Conservation (phyloP, 2,888 invertebrate species). For the Cantharis rufa region DNA sequence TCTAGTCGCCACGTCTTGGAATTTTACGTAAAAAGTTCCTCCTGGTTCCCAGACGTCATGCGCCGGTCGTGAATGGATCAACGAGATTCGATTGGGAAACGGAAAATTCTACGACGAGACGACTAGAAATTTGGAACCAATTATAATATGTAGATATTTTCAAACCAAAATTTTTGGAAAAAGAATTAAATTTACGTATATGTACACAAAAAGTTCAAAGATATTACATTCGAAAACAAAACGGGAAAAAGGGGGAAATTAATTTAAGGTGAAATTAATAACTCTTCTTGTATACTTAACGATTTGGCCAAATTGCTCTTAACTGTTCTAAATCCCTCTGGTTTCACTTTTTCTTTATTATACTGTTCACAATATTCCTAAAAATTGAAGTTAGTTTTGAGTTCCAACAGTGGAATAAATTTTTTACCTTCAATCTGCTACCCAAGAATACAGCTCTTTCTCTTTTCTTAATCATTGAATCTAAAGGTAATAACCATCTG, state of each 20-base stretch:
- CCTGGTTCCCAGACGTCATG: no score
- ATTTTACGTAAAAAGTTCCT: no score
- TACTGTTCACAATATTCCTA: constrained; percentile 82
- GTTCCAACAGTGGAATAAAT: not conserved
- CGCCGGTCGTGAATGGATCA: no score
- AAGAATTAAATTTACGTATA: not conserved
- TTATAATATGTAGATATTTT: not conserved
- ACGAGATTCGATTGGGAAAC: no score
- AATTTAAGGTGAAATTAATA: constrained; percentile 60
- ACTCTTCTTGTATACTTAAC: constrained; percentile 84
- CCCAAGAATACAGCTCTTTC: constrained; percentile 87
- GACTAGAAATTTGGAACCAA: no score
- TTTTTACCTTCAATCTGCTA: constrained; percentile 73
- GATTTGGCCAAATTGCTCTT: constrained; percentile 67
- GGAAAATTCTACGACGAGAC: no score
- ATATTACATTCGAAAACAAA: not conserved
- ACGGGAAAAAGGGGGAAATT: constrained; percentile 1
- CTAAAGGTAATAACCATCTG: constrained; percentile 91
- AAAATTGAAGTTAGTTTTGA: constrained; percentile 19
- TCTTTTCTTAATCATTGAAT: constrained; percentile 90
- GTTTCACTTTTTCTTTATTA: constrained; percentile 69
- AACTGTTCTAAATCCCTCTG: constrained; percentile 64
- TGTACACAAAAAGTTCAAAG: not conserved
- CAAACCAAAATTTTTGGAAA: not conserved
- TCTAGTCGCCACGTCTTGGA: no score